Percentiles rank a stretch among this genome's conserved stretches.
Conservation (phyloP, 1,140 invertebrate species). For the Triops cancriformis region DNA sequence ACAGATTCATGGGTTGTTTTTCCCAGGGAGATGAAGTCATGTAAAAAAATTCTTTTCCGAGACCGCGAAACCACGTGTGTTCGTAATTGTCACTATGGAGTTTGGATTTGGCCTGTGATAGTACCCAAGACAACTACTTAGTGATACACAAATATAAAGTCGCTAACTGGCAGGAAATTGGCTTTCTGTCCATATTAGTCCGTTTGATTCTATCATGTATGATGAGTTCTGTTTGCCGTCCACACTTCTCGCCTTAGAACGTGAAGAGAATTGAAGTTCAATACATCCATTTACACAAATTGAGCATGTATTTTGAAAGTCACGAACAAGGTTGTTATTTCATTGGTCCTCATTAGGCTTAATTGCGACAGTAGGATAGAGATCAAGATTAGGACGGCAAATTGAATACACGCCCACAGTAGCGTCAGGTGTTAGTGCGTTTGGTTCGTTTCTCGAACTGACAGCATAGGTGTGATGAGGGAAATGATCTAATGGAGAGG, state of each 20-base stretch:
- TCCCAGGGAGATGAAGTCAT: not conserved
- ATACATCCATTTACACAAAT: not conserved
- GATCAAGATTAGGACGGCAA: not conserved
- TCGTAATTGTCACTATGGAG: not conserved
- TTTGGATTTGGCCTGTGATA: constrained; percentile 10
- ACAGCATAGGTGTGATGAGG: constrained; percentile 24
- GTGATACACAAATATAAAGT: not conserved
- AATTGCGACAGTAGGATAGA: not conserved
- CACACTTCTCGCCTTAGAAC: not conserved
- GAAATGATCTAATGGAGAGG: constrained; percentile 19
- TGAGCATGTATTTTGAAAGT: not conserved
- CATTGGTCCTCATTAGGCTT: constrained; percentile 4
- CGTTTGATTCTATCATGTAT: too few species aligned
- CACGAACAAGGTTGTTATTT: not conserved
- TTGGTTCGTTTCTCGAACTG: not conserved
- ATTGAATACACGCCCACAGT: not conserved
- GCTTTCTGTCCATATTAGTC: too few species aligned
- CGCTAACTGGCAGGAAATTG: too few species aligned
- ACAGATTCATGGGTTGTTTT: not conserved
- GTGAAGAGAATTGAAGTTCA: not conserved
- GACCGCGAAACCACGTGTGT: constrained; percentile 13
- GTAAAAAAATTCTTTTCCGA: not conserved
- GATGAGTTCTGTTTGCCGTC: not conserved
- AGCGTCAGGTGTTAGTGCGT: not conserved
- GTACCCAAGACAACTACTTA: not conserved